phyloP scores from a whole-genome alignment of 1,140 invertebrate genomes.

The Magallana gigas region DNA sequence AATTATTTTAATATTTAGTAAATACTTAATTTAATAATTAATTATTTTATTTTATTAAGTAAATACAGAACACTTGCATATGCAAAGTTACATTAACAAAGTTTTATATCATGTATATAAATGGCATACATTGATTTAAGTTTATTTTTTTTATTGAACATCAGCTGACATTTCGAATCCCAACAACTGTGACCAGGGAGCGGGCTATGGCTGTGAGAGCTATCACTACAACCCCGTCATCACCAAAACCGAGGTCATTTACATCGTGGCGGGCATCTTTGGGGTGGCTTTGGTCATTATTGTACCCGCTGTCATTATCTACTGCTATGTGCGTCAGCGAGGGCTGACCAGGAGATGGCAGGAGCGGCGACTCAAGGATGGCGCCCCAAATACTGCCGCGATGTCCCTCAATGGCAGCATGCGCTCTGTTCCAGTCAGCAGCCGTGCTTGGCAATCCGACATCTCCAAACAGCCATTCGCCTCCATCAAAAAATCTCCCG shows the following conservation, averaged over 20 bases:
- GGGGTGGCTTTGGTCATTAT: constrained; percentile 55
- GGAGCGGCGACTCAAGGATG: constrained; percentile 51
- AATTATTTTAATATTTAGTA: no score
- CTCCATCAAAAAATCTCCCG: constrained; percentile 33
- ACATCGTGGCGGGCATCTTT: constrained; percentile 66
- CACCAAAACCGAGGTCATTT: constrained; percentile 60
- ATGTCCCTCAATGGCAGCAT: constrained; percentile 19
- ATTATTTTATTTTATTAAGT: no score
- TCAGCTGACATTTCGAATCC: constrained; percentile 35
- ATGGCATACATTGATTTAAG: no score
- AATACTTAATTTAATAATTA: no score
- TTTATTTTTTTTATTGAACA: neutral
- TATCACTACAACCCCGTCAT: constrained; percentile 57
- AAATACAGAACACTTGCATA: no score
- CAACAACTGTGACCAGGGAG: constrained; percentile 47
- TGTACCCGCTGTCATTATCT: constrained; percentile 56
- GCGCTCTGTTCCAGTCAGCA: constrained; percentile 8
- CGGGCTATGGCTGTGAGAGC: constrained; percentile 61
- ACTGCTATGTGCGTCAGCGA: constrained; percentile 52
- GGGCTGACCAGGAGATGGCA: constrained; percentile 62
- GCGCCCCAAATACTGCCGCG: constrained; percentile 44
- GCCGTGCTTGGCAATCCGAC: constrained; percentile 42
- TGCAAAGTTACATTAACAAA: no score
- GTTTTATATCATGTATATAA: no score
- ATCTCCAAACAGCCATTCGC: constrained; percentile 45